Evolutionary conservation across 2,888 invertebrate genomes (phyloP).

Genomic region (Drosophila nr. fundita): DNA sequence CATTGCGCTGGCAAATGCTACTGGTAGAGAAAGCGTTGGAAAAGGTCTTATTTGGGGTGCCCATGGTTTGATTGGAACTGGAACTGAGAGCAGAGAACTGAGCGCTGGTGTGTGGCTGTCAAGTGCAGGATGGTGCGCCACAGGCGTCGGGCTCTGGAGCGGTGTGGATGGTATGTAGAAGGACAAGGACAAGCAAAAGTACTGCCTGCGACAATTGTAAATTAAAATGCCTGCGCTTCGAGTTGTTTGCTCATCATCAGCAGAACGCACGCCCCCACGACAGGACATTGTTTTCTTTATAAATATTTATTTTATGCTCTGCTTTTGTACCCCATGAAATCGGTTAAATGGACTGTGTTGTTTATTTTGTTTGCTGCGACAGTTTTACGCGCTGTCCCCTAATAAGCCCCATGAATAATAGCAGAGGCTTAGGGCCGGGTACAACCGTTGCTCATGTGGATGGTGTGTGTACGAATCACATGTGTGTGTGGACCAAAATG

Average conservation of each 20-base stretch:
- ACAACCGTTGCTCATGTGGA: constrained; percentile 33
- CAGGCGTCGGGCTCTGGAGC: constrained; percentile 4
- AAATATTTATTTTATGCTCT: constrained; percentile 75
- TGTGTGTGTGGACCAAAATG: constrained; percentile 46
- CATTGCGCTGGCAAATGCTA: constrained; percentile 13
- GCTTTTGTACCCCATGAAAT: constrained; percentile 56
- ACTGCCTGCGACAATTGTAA: constrained; percentile 57
- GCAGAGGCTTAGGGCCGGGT: constrained; percentile 40
- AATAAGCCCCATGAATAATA: constrained; percentile 74
- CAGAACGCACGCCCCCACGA: constrained; percentile 50
- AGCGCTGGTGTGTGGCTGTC: constrained; percentile 13
- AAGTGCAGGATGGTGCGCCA: constrained; percentile 23
- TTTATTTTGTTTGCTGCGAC: constrained; percentile 58
- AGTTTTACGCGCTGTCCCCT: constrained; percentile 65
- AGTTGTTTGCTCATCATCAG: constrained; percentile 76
- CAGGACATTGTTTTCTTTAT: constrained; percentile 70
- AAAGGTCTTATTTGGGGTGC: constrained; percentile 19
- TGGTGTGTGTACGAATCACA: constrained; percentile 28
- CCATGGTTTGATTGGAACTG: constrained; percentile 6
- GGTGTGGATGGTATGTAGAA: background rate
- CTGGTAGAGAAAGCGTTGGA: constrained; percentile 6
- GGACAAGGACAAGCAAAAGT: constrained; percentile 26
- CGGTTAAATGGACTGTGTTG: constrained; percentile 78
- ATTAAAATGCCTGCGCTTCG: constrained; percentile 56
- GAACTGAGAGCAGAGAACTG: constrained; percentile 24